Percentiles rank a stretch among this genome's conserved stretches.
These are phyloP conservation scores for Cryptomyrus ogoouensis DNA, from an alignment of 2,113 vertebrate species.

Conservation along the genomic window DNA sequence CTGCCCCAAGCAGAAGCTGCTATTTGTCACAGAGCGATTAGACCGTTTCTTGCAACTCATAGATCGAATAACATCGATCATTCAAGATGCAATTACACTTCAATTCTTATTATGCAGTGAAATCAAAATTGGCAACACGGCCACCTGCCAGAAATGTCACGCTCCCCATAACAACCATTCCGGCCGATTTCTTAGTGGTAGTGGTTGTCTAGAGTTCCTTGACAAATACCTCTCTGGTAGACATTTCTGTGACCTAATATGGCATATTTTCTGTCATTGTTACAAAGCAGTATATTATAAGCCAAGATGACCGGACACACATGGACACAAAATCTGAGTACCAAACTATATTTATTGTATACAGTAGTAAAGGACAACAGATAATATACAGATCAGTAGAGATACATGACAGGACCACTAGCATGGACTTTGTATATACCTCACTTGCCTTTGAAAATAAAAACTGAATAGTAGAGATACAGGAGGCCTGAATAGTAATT, in stretches of 20 bases:
- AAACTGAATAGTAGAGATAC: slow-evolving; percentile 6
- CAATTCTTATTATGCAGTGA: not conserved
- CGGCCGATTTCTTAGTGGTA: not conserved
- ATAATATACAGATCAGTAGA: slow-evolving; percentile 74
- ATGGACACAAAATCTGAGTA: slow-evolving; percentile 53
- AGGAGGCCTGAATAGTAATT: slow-evolving; percentile 22
- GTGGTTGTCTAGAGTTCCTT: not conserved
- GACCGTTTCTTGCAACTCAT: not conserved
- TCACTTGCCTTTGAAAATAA: slow-evolving; percentile 29
- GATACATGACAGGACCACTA: slow-evolving; percentile 55
- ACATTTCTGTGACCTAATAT: not conserved
- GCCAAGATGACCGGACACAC: not conserved
- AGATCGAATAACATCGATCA: not conserved
- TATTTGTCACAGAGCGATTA: not conserved
- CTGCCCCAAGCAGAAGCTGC: not conserved
- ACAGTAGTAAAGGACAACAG: slow-evolving; percentile 77
- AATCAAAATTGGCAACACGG: not conserved
- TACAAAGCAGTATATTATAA: not conserved
- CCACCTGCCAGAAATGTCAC: not conserved
- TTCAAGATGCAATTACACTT: not conserved
- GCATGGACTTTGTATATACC: slow-evolving; percentile 45
- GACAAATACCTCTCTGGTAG: not conserved
- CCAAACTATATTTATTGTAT: slow-evolving; percentile 81
- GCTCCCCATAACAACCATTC: not conserved
- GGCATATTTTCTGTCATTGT: not conserved